phyloP scores from a whole-genome alignment of 2,113 vertebrate genomes.

The Oncorhynchus clarkii region DNA sequence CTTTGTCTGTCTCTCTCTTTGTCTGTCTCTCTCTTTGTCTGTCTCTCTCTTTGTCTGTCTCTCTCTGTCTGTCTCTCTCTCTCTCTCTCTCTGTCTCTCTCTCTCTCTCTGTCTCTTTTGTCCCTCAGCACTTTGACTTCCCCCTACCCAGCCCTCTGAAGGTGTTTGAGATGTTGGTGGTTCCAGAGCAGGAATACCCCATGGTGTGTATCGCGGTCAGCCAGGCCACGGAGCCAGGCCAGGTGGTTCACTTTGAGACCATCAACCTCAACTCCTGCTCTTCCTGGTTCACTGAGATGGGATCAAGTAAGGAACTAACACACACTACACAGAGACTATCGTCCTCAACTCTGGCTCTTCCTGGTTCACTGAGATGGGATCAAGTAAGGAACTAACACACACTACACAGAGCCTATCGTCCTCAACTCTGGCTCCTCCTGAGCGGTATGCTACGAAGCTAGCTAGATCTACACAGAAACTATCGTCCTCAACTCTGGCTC shows the following conservation, averaged over 20 bases:
- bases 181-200: conserved; percentile 96
- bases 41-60: not conserved
- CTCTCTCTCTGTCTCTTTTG: not conserved
- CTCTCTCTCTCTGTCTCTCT: no score
- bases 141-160: conserved; percentile 91
- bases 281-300: conserved; percentile 97
- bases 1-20: not conserved
- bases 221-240: conserved; percentile 78
- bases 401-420: no score
- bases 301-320: conserved; percentile 74
- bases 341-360: no score
- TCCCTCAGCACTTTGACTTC: conserved; percentile 94
- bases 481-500: no score
- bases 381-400: no score
- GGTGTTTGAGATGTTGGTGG: conserved; percentile 98
- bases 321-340: conserved; percentile 79
- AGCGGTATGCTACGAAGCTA: no score
- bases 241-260: conserved; percentile 96
- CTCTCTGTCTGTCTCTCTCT: fast-evolving
- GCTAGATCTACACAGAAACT: no score
- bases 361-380: no score
- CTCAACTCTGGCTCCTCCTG: no score
- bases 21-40: no score
- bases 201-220: conserved; percentile 96
- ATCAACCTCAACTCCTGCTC: conserved; percentile 99